A percentile compares a stretch with the other conserved stretches of the same genome.
Evolutionary conservation across 2,888 invertebrate genomes (phyloP).

Genomic region (Rhamnusium bicolor): DNA sequence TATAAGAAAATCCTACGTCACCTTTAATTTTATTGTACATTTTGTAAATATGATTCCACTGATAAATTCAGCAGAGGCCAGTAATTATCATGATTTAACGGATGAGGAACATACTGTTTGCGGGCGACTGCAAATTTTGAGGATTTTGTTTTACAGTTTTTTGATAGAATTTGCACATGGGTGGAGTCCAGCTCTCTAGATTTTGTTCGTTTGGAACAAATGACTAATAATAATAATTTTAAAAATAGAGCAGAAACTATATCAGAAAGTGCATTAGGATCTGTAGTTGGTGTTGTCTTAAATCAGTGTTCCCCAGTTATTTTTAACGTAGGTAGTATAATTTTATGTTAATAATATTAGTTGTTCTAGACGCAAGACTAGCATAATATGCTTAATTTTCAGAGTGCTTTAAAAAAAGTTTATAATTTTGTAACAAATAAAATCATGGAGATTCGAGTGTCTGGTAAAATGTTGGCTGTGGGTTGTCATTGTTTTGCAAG

Average conservation of each 20-base stretch:
- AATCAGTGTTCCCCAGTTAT: conserved; percentile 81
- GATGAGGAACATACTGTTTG: conserved; percentile 85
- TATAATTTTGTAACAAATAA: conserved; percentile 81
- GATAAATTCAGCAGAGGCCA: conserved; percentile 88
- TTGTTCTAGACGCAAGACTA: not conserved
- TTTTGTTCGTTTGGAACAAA: conserved; percentile 78
- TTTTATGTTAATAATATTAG: no score
- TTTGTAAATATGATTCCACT: conserved; percentile 86
- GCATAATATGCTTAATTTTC: no score
- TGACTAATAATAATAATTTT: conserved; percentile 73
- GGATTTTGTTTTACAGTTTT: conserved; percentile 89
- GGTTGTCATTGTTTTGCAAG: conserved; percentile 79
- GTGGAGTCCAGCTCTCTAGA: conserved; percentile 83
- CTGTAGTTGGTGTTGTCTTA: conserved; percentile 79
- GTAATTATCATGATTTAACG: conserved; percentile 78
- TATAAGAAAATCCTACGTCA: conserved; percentile 81
- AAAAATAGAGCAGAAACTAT: conserved; percentile 82
- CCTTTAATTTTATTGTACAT: conserved; percentile 85
- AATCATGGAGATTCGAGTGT: conserved; percentile 88
- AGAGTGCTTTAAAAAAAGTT: conserved; percentile 83
- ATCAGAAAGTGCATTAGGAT: conserved; percentile 80
- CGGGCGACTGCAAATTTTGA: conserved; percentile 88
- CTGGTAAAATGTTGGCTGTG: conserved; percentile 85
- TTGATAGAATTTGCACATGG: conserved; percentile 83
- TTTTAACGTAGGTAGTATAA: conserved; percentile 69